A percentile compares a stretch with the other conserved stretches of the same genome.
Evolutionary conservation across 2,888 invertebrate species (phyloP).

Genomic region (Drosophila imparisetae): DNA sequence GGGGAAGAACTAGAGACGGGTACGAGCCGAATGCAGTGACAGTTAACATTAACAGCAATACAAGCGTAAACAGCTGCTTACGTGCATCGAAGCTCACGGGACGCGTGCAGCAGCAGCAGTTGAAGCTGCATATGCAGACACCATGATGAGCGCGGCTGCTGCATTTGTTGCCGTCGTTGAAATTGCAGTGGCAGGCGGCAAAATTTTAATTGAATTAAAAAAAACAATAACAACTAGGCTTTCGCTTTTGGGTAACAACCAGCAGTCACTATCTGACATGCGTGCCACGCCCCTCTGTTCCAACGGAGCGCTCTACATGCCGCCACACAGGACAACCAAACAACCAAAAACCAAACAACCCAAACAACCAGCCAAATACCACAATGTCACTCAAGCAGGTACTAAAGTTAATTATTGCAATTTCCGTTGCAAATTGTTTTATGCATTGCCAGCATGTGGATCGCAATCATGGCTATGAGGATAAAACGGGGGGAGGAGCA

Average conservation of each 20-base stretch:
- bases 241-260: slow-evolving; percentile 42
- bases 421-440: slow-evolving; percentile 82
- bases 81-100: slow-evolving; percentile 10
- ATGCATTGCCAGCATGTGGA: slow-evolving; percentile 74
- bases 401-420: slow-evolving; percentile 82
- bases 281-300: slow-evolving; percentile 4
- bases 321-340: slow-evolving; percentile 11
- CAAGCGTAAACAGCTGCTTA: slow-evolving; percentile 70
- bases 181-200: slow-evolving; percentile 45
- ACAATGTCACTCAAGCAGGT: slow-evolving; percentile 81
- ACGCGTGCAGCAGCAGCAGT: neutral
- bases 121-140: slow-evolving; percentile 48
- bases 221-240: slow-evolving; percentile 53
- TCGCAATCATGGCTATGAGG: slow-evolving; percentile 14
- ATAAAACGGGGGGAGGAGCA: neutral
- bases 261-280: slow-evolving; percentile 3
- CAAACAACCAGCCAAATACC: slow-evolving; percentile 49
- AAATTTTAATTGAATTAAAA: slow-evolving; percentile 80
- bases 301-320: neutral
- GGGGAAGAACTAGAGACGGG: slow-evolving; percentile 4
- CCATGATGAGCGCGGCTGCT: slow-evolving; percentile 59
- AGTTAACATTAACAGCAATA: slow-evolving; percentile 78
- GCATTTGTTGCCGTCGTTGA: slow-evolving; percentile 19
- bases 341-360: slow-evolving; percentile 4
- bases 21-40: slow-evolving; percentile 65